Evolutionary conservation across 2,113 vertebrate genomes (phyloP), one percentile per base, ranked within the genome.

Genomic region (Sebastes schlegelii): DNA sequence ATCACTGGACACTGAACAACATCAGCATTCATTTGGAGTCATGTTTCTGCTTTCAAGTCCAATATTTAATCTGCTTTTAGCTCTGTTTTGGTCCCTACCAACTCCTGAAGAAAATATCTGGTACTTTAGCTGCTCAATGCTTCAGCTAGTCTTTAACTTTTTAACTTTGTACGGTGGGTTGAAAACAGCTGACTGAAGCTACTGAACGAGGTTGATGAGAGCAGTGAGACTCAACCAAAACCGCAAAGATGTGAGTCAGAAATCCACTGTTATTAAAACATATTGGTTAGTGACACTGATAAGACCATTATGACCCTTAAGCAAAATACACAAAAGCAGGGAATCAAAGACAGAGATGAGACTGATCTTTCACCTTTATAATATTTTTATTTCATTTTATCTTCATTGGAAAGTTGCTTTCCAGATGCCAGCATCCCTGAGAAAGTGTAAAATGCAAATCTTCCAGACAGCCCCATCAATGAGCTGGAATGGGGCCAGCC

Each of bases 361-460:
- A 76, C 60, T 21, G 34, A 14, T 54, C 1, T 66, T 77, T 84
- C 40, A 86, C 69, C 67, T 91, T 86, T 86, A 19, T 67, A 74
- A 81, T 85, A 26, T 87, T 82, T 92, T 83, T 80, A 71, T 87
- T 90, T 83, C 6, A 63, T 85, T 88, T 43, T 76, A 76, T 86
- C 88, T 92, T 77, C 77, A 88, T 89, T 91, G 91, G 90, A 92
- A 94, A 92, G 74, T 89, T 92, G 82, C 83, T 93, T 92, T 94
- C 86, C 91, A 95, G 92, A 94, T 93, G 91, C 92, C 92, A 94
- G 90, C 90, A 94, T 96, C 94, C 94, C 94, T 95, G 95, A 96
- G 94, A 94, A 94, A 93, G 86, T 90, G 89, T 90, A 86, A 87
- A 90, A 92, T 81, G 75, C 76, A 89, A 84, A 88, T 85, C 77